Conservation (phyloP, 2,797 vertebrate genomes). For the Poeciliopsis infans region DNA sequence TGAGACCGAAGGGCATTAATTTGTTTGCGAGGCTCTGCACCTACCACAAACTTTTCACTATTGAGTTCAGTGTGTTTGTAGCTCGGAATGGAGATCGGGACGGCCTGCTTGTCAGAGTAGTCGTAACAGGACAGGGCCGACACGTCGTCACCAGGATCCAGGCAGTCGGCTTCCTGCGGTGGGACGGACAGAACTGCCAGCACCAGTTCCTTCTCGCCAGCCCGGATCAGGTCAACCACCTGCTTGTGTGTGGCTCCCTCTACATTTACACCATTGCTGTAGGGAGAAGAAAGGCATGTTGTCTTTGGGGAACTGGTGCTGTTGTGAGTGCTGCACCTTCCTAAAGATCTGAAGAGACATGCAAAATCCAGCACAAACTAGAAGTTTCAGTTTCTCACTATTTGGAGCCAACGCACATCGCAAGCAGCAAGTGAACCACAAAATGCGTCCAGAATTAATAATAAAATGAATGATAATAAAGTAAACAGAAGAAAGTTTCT, state of each 20-base stretch:
- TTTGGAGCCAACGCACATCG: not conserved
- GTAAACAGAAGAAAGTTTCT: not conserved
- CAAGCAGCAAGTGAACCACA: not conserved
- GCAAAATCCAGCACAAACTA: not conserved
- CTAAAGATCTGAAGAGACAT: not conserved
- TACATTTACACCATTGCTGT: slow-evolving; percentile 93
- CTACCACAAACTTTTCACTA: slow-evolving; percentile 96
- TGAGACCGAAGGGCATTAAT: not conserved
- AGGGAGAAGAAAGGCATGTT: slow-evolving; percentile 10
- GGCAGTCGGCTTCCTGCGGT: slow-evolving; percentile 91
- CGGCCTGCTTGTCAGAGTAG: slow-evolving; percentile 96
- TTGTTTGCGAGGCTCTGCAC: slow-evolving; percentile 46
- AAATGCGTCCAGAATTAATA: not conserved
- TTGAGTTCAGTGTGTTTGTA: slow-evolving; percentile 97
- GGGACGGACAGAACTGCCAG: slow-evolving; percentile 93
- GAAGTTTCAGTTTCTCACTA: not conserved
- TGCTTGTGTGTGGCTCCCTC: slow-evolving; percentile 98
- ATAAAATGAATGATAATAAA: not conserved
- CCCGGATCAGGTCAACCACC: slow-evolving; percentile 97
- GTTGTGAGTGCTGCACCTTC: not conserved
- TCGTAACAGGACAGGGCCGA: slow-evolving; percentile 94
- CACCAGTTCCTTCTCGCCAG: slow-evolving; percentile 91
- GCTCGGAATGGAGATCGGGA: slow-evolving; percentile 96
- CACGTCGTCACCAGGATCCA: slow-evolving; percentile 91
- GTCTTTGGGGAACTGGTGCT: not conserved